These are phyloP conservation scores for Saguinus imperator DNA, from an alignment of 2,113 vertebrate species.

Conservation along the genomic window DNA sequence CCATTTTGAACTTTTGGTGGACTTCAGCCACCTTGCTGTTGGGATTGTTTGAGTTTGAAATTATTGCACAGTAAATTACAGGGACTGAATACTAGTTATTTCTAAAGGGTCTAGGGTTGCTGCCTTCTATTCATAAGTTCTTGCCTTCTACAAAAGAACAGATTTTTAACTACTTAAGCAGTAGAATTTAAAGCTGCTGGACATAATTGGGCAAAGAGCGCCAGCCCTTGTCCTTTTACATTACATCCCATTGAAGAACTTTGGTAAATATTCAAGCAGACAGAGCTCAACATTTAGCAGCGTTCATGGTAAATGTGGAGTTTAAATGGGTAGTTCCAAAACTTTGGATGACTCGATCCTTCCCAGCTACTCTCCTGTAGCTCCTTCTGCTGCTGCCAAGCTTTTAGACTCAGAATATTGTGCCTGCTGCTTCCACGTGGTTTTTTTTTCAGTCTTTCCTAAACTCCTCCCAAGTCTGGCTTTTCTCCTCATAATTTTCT, in stretches of 20 bases:
- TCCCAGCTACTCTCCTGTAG: neutral
- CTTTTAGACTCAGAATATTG: neutral
- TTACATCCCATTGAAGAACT: slow-evolving; percentile 67
- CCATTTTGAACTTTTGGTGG: slow-evolving; percentile 85
- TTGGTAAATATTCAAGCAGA: slow-evolving; percentile 42
- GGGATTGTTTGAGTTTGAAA: slow-evolving; percentile 51
- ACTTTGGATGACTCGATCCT: neutral
- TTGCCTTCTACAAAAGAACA: slow-evolving; percentile 58
- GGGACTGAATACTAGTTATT: slow-evolving; percentile 31
- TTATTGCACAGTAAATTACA: slow-evolving; percentile 3
- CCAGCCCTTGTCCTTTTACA: slow-evolving; percentile 78
- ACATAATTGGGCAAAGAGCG: slow-evolving; percentile 58
- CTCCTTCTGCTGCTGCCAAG: slow-evolving; percentile 13
- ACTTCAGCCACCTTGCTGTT: slow-evolving; percentile 53
- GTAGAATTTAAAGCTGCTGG: slow-evolving; percentile 70
- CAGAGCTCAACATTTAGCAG: neutral
- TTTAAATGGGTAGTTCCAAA: slow-evolving; percentile 45
- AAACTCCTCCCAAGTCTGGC: neutral
- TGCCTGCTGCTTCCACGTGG: neutral
- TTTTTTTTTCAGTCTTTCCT: neutral
- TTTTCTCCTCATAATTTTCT: neutral
- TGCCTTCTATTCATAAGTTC: slow-evolving; percentile 39
- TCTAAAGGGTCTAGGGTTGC: slow-evolving; percentile 47
- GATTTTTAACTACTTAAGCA: slow-evolving; percentile 79
- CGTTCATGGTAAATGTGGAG: slow-evolving; percentile 40